Evolutionary conservation across 2,888 invertebrate species (phyloP), one percentile per base, ranked within the genome.

Genomic region (Phania funesta): DNA sequence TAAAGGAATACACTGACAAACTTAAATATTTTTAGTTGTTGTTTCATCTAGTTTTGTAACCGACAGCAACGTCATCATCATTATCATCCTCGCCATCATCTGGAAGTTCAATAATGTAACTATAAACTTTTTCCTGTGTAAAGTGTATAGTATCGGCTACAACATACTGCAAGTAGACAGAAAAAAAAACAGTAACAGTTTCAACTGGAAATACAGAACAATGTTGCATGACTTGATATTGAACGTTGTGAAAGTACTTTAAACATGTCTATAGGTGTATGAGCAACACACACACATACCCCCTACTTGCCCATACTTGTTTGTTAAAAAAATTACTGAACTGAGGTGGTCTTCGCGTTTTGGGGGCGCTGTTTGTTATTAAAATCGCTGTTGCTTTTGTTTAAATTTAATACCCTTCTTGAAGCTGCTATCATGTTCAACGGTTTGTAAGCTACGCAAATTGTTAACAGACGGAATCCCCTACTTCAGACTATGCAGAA

Each of bases 401-500:
- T 50, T 58, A 38, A 60, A 41, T 50, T 46, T 18, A 50, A 29
- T 18, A 26, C 22, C 16, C 18, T 29, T 26, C 22, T 16, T 38
- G 41, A 67, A 26, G 9, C 52, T 44, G 62, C 38, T 54, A 48
- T 35, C 38, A 54, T 73, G 48, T 50, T 79, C 44, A 77, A 62
- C 60, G 62, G 67, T 67, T 79, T 65, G 79, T 67, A 78, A 78
- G 78, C 56, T 78, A 78, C 74, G 77, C 62, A 78, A 81, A 68
- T 78, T 78, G 67, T 60, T 78, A 77, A 62, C 73, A 68, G 62
- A 73, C 52, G 62, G 56, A 29, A 70, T 62, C 64, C 56, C 22
- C 48, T 52, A 68, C 62, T 74, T 50, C 9, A 50, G 60, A 18
- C 24, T 16, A 32, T 24, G 11, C 18, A 20, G 11, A 18, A 5